phyloP scores from a whole-genome alignment of 2,888 invertebrate species.

The Agapetus fuscipes region DNA sequence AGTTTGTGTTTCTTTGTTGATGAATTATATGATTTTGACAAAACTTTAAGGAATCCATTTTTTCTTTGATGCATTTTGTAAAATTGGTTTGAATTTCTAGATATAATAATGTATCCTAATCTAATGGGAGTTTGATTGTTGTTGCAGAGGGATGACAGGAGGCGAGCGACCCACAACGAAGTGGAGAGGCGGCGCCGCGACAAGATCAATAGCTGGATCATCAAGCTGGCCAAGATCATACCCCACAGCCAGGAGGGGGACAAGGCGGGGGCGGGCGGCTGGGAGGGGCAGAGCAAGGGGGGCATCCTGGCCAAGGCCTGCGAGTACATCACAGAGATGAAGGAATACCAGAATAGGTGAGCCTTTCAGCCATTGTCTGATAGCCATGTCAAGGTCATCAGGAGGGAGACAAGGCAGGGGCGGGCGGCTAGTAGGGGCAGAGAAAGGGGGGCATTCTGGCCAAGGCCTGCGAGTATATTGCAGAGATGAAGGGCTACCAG shows the following conservation, averaged over 20 bases:
- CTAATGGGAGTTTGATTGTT: background rate
- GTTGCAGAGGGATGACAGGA: conserved; percentile 70
- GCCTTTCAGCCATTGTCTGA: no score
- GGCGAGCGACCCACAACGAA: conserved; percentile 91
- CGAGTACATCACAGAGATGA: conserved; percentile 83
- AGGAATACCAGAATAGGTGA: conserved; percentile 63
- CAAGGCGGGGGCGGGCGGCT: conserved; percentile 47
- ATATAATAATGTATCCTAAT: no score
- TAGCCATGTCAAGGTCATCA: no score
- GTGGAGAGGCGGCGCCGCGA: conserved; percentile 88
- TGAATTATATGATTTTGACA: no score
- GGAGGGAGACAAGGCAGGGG: conserved; percentile 55
- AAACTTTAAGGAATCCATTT: no score
- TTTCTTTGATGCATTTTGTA: no score
- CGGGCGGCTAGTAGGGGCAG: conserved; percentile 52
- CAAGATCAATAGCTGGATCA: conserved; percentile 96
- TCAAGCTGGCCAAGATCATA: conserved; percentile 82
- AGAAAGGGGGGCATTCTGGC: conserved; percentile 94
- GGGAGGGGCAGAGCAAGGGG: conserved; percentile 76
- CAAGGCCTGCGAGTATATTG: conserved; percentile 92
- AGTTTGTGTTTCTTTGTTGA: no score
- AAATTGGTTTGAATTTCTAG: no score
- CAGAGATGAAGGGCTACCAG: conserved; percentile 70
- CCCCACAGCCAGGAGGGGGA: conserved; percentile 60
- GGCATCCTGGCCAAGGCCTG: conserved; percentile 93